Conservation (phyloP, 2,113 vertebrate genomes). For the Hipposideros armiger region DNA sequence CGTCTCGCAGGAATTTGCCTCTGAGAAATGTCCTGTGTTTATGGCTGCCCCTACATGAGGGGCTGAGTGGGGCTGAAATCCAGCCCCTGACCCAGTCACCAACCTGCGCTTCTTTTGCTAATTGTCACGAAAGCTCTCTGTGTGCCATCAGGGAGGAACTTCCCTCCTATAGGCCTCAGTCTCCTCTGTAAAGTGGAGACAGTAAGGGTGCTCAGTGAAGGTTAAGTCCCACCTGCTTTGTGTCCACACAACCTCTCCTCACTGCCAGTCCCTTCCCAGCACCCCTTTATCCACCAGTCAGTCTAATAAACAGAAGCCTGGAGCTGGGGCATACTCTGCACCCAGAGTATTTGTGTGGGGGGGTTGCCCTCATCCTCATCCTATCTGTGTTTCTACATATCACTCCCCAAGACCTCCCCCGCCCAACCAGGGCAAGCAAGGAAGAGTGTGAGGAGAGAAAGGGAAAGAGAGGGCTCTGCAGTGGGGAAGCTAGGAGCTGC, state of each 20-base stretch:
- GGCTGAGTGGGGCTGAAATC: background rate
- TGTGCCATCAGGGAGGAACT: background rate
- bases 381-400: background rate
- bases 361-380: background rate
- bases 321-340: background rate
- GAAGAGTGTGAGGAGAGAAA: background rate
- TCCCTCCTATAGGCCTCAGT: background rate
- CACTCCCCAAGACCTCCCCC: background rate
- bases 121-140: background rate
- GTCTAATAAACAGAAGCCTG: background rate
- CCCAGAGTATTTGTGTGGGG: too few species aligned
- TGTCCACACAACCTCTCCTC: background rate
- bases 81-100: background rate
- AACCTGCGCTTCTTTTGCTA: background rate
- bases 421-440: background rate
- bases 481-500: background rate
- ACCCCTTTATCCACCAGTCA: background rate
- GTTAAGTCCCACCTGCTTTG: background rate
- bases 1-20: background rate
- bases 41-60: background rate
- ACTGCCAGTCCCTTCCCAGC: background rate
- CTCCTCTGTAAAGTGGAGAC: background rate
- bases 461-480: background rate
- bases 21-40: background rate
- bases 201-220: fast-evolving